Percentiles rank a stretch among this genome's conserved stretches.
Conservation (phyloP, 2,113 vertebrate species). For the Oophaga pumilio region DNA sequence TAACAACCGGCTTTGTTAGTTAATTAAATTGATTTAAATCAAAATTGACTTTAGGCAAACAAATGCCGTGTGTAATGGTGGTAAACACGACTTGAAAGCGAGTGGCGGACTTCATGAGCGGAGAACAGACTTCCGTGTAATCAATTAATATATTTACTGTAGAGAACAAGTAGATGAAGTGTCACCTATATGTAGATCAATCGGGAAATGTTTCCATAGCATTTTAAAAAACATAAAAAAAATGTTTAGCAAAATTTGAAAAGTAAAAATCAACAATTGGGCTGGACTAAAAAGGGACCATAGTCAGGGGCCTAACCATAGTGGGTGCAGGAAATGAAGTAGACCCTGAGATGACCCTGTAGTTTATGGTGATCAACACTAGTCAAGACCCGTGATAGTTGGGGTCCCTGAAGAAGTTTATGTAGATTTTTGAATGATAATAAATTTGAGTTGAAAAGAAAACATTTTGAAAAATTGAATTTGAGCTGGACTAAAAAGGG, state of each 20-base stretch:
- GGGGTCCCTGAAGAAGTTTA: too few species aligned
- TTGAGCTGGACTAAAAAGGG: background rate
- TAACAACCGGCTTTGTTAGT: constrained; percentile 96
- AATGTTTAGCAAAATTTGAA: too few species aligned
- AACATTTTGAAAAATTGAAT: background rate
- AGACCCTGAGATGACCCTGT: too few species aligned
- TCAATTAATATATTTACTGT: constrained; percentile 55
- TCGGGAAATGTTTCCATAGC: too few species aligned
- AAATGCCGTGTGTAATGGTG: constrained; percentile 67
- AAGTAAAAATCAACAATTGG: constrained; percentile 38
- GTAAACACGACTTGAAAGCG: constrained; percentile 65
- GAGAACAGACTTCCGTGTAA: constrained; percentile 60
- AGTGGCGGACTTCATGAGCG: constrained; percentile 30
- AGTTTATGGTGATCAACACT: too few species aligned
- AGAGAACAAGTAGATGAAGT: background rate
- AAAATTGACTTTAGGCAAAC: constrained; percentile 78
- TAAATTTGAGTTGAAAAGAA: too few species aligned
- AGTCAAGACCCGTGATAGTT: too few species aligned
- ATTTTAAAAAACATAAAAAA: too few species aligned
- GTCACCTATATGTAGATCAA: background rate
- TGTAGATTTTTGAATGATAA: too few species aligned
- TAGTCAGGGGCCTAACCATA: background rate
- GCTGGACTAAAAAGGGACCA: background rate
- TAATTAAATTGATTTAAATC: constrained; percentile 94
- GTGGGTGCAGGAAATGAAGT: too few species aligned